Base-by-base conservation (phyloP, 2,888 invertebrate species). In the Ophioninae sp. region DNA sequence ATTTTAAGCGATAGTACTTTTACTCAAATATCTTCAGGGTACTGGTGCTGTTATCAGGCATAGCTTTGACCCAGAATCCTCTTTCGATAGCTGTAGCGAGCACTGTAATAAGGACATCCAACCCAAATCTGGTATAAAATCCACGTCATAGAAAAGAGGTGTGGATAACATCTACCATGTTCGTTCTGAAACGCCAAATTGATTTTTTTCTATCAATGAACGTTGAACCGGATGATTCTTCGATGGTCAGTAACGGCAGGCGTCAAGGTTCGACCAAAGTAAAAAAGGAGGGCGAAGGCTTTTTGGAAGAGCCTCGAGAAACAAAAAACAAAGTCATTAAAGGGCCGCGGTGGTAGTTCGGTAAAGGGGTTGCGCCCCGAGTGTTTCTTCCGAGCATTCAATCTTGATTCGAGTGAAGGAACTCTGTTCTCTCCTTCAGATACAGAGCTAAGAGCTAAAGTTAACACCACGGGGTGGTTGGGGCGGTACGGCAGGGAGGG, bases 261-360 rank as follows among this genome's bases (percentile, higher is more conserved):
- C n/a, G 61, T 65, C 61, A 41, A 50, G 61, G 10, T n/a, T 57
- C n/a, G 41, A 41, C 57, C 17, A 23, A 76, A 20, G 17, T n/a
- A 64, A 69, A 37, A 21, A 39, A 10, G 57, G 23, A 23, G 23
- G 37, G 21, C 13, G n/a, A 21, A 39, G n/a, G 6, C 8, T 8
- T 23, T 30, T 44, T 17, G 39, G 13, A 59, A 65, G 13, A 20
- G 74, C 44, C 7, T 30, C 7, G 72, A 10, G 70, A 72, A 81
- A 80, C 65, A 81, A 74, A 72, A 79, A 84, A 84, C 81, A 79
- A 79, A 81, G 81, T 84, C 84, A 84, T 84, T 82, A 82, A 82
- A 73, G 30, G 21, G 69, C 3, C 74, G 62, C 30, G 62, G 70
- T 44, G 20, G 57, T 56, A 75, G 50, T 50, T 50, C 13, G 50